Percentiles rank a stretch among this genome's conserved stretches.
Evolutionary conservation across 2,888 invertebrate species (phyloP).

Genomic region (Pomacea canaliculata): DNA sequence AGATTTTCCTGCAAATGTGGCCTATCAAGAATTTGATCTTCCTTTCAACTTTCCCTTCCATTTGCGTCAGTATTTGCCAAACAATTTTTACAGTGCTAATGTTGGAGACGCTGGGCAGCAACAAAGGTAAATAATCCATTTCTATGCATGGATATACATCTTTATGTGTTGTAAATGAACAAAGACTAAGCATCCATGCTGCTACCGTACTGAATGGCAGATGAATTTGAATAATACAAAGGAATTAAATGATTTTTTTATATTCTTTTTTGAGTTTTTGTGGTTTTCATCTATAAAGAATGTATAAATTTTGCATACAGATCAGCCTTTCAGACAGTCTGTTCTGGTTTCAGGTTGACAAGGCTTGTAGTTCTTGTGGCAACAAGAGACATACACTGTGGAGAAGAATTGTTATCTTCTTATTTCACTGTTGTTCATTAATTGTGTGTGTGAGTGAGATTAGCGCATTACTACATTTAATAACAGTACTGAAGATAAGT

Average conservation of each 20-base stretch:
- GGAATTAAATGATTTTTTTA: too few species aligned
- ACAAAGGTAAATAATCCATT: conserved; percentile 26
- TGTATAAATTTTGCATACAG: too few species aligned
- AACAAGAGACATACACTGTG: conserved; percentile 64
- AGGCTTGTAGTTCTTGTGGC: conserved; percentile 71
- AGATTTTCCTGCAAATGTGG: conserved; percentile 71
- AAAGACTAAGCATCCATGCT: too few species aligned
- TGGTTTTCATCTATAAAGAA: too few species aligned
- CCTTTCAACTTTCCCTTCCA: conserved; percentile 61
- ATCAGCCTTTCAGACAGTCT: too few species aligned
- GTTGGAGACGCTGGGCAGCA: conserved; percentile 27
- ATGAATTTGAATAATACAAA: too few species aligned
- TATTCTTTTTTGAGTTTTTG: too few species aligned
- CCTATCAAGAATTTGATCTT: conserved; percentile 72
- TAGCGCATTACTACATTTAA: too few species aligned
- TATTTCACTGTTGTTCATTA: conserved; percentile 68
- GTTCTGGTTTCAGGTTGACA: conserved; percentile 49
- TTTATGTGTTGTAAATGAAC: background rate
- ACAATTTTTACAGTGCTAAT: conserved; percentile 63
- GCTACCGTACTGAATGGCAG: too few species aligned
- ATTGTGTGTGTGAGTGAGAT: background rate
- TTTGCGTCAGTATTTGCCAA: conserved; percentile 70
- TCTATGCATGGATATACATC: background rate
- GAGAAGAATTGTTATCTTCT: conserved; percentile 71
- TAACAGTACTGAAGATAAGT: too few species aligned